phyloP scores from a whole-genome alignment of 1,140 invertebrate genomes.

The Nephotettix cincticeps region DNA sequence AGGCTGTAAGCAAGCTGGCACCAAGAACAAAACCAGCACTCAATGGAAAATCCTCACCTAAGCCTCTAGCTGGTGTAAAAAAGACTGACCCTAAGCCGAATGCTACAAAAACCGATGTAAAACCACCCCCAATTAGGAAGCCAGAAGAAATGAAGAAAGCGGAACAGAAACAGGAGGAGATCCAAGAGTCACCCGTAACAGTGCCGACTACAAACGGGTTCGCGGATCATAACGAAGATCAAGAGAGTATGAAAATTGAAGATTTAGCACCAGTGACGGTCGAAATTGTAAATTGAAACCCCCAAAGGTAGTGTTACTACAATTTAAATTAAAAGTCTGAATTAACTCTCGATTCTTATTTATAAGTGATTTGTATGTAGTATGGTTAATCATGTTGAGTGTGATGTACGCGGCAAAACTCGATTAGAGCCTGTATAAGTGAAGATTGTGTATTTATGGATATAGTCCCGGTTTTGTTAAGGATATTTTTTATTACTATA shows the following conservation, averaged over 20 bases:
- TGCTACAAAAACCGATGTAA: conserved; percentile 7
- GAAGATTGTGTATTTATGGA: background rate
- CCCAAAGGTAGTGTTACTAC: background rate
- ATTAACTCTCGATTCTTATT: background rate
- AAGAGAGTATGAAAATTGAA: background rate
- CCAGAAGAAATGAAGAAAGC: background rate
- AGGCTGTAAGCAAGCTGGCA: conserved; percentile 22
- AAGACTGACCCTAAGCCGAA: conserved; percentile 5
- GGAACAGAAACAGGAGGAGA: background rate
- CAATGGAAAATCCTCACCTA: background rate
- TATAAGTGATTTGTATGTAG: conserved; percentile 7
- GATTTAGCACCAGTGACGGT: background rate
- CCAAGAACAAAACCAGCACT: background rate
- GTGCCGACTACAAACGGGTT: conserved; percentile 34
- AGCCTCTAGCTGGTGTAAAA: background rate
- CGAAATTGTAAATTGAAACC: conserved; percentile 17
- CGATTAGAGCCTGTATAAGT: background rate
- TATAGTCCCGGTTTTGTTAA: background rate
- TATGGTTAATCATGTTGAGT: conserved; percentile 3
- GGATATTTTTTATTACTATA: background rate
- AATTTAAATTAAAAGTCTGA: conserved; percentile 7
- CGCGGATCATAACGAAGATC: conserved; percentile 24
- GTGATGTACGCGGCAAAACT: background rate
- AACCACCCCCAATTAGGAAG: conserved; percentile 17
- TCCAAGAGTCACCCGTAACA: conserved; percentile 29